Evolutionary conservation across 2,113 vertebrate species (phyloP), one percentile per base, ranked within the genome.

Genomic region (Haplochromis burtoni): DNA sequence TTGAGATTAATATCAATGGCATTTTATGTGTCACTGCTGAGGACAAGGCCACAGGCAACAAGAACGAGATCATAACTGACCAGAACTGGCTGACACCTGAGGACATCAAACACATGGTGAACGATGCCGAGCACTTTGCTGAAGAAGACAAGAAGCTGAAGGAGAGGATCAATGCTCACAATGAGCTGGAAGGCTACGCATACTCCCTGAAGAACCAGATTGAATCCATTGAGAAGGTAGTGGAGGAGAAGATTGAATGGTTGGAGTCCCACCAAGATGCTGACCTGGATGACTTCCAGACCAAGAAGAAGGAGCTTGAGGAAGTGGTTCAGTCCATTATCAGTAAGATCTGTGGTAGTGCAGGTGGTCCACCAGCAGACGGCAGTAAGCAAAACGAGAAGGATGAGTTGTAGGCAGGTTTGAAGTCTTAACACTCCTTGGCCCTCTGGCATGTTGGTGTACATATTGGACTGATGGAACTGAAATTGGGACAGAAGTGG

Each of bases 331-430:
- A 55, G 21, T 13, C 53, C 6, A 55, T 3, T 13, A 55, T 4
- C 42, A 45, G 42, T 45, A 14, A 14, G 42, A 4, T 7, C 53
- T 55, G 4, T 13, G 53, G 21, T 55, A 55, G 21, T 55, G 53
- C 53, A 55, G 53, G 53, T 55, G 0, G 0, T 26, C 53, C 53
- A 13, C 6, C 53, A 26, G 11, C 21, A 54, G 53, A 1, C 0
- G 11, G 53, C 0, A 91, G 95, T 2, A 94, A 94, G 54, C 91
- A 89, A 29, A 90, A 93, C 0, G 97, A 98, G 16, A 99, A 97
- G 90, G 98, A 99, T 1, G 99, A 99, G 92, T 97, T 99, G 96
- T 99, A 99, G 96, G 93, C 91, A 73, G 38, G n/a, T 68, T 17
- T 71, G 21, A 61, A 19, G 13, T 83, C 80, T 35, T 33, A 87